Evolutionary conservation across 2,113 vertebrate genomes (phyloP).

Genomic region (Nesospiza acunhae): DNA sequence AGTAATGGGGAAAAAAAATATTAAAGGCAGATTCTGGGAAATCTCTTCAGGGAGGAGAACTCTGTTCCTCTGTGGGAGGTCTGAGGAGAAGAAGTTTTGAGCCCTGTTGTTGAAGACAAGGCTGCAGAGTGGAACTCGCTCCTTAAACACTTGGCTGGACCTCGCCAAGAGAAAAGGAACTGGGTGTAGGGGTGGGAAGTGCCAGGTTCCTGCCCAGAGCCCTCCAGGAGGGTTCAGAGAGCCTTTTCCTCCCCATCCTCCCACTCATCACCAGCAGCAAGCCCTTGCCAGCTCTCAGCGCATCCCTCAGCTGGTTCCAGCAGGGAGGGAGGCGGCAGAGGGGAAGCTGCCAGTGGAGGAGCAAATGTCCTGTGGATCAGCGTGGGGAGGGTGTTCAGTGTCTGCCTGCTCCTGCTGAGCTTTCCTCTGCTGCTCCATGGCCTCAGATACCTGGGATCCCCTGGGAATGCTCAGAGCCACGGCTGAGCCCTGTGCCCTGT

Average conservation of each 20-base stretch:
- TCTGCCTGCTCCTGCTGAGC: neutral
- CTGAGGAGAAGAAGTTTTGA: neutral
- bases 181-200: neutral
- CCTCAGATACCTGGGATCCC: neutral
- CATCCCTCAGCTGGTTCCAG: rapidly evolving
- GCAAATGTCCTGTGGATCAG: rapidly evolving
- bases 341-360: neutral
- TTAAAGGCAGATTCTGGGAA: neutral
- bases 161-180: neutral
- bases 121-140: neutral
- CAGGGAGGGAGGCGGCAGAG: neutral
- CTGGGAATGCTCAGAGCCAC: neutral
- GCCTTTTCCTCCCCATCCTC: neutral
- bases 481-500: rapidly evolving
- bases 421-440: neutral
- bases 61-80: neutral
- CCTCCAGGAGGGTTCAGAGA: neutral
- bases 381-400: neutral
- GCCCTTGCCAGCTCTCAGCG: neutral
- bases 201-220: neutral
- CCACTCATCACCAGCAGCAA: neutral
- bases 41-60: neutral
- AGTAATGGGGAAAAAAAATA: neutral
- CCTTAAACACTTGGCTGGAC: neutral
- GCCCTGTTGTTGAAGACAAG: neutral